Evolutionary conservation across 2,888 invertebrate genomes (phyloP).

Genomic region (Agrochola circellaris): DNA sequence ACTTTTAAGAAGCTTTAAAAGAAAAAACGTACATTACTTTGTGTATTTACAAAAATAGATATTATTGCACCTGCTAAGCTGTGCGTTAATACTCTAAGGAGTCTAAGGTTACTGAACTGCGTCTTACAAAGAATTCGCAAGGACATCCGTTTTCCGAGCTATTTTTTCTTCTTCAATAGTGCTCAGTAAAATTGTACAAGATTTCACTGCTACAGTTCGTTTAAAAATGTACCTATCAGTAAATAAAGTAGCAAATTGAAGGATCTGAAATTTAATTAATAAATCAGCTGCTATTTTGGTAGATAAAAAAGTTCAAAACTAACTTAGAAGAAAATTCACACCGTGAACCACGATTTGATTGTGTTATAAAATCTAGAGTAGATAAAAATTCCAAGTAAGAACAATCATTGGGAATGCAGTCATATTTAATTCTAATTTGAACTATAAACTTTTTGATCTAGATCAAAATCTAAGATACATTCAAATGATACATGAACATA

Average conservation of each 20-base stretch:
- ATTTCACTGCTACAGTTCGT: background rate
- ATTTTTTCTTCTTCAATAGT: conserved; percentile 6
- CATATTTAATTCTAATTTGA: conserved; percentile 12
- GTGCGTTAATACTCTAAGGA: conserved; percentile 18
- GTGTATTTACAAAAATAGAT: background rate
- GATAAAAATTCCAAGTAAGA: conserved; percentile 10
- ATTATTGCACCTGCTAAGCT: conserved; percentile 20
- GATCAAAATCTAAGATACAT: conserved; percentile 34
- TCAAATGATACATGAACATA: conserved; percentile 27
- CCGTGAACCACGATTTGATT: background rate
- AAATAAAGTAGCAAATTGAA: background rate
- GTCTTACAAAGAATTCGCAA: conserved; percentile 24
- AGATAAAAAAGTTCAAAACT: background rate
- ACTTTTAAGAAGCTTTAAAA: conserved; percentile 5
- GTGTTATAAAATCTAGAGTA: background rate
- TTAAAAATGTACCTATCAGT: background rate
- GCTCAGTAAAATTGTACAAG: background rate
- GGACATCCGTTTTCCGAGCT: conserved; percentile 22
- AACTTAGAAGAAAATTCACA: background rate
- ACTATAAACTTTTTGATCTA: conserved; percentile 4
- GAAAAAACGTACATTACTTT: background rate
- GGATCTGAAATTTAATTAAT: background rate
- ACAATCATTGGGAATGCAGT: conserved; percentile 14
- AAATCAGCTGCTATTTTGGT: conserved; percentile 13
- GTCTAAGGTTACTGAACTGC: conserved; percentile 44